Evolutionary conservation across 2,113 vertebrate species (phyloP).

Genomic region (Chaenogobius annularis): DNA sequence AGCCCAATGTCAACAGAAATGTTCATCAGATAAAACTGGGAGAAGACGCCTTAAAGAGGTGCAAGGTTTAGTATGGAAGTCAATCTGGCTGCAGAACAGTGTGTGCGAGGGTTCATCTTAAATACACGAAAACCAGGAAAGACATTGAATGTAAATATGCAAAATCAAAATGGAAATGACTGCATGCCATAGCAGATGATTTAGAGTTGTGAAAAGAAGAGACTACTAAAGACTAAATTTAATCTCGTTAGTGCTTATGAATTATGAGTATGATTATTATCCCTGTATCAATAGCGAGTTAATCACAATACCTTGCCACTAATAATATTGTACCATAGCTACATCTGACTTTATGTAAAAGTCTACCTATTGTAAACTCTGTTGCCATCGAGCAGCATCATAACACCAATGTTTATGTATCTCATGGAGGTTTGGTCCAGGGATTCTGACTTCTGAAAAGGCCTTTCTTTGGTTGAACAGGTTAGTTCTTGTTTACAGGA

Average conservation of each 20-base stretch:
- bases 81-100: background rate
- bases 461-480: slow-evolving; percentile 45
- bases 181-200: background rate
- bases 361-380: background rate
- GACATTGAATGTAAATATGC: background rate
- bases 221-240: no score
- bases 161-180: background rate
- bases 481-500: slow-evolving; percentile 64
- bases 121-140: background rate
- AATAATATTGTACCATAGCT: background rate
- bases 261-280: no score
- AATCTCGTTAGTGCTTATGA: no score
- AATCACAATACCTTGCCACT: background rate
- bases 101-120: no score
- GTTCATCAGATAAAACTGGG: slow-evolving; percentile 47
- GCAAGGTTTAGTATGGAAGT: background rate
- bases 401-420: slow-evolving; percentile 58
- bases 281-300: background rate
- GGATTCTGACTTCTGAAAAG: slow-evolving; percentile 21
- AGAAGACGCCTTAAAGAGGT: slow-evolving; percentile 10
- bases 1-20: slow-evolving; percentile 39
- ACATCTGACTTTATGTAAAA: background rate
- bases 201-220: no score
- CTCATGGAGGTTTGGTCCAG: slow-evolving; percentile 54
- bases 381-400: slow-evolving; percentile 37